Conservation (phyloP, 2,113 vertebrate genomes). For the Microtus richardsoni region DNA sequence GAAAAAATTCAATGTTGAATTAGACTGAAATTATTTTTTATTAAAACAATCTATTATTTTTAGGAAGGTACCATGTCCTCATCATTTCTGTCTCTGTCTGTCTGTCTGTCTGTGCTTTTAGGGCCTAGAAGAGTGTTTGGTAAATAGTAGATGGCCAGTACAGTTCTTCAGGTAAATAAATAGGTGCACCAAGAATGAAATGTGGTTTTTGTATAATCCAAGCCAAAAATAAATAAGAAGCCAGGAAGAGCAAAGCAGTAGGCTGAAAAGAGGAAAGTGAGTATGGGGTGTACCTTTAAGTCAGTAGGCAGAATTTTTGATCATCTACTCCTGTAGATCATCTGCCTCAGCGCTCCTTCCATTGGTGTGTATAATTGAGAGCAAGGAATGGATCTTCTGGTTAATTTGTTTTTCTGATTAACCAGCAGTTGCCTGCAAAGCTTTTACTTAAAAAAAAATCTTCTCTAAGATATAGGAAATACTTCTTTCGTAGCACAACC, state of each 20-base stretch:
- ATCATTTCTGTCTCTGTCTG: neutral
- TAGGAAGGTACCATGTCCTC: neutral
- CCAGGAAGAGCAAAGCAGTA: neutral
- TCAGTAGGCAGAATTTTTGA: constrained; percentile 57
- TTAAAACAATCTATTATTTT: constrained; percentile 40
- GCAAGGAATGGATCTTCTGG: constrained; percentile 62
- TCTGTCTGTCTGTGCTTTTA: neutral
- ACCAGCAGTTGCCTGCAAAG: constrained; percentile 58
- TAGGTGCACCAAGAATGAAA: neutral
- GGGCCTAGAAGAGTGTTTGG: neutral
- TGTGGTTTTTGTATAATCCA: neutral
- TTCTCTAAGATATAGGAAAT: neutral
- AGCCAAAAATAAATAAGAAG: constrained; percentile 1
- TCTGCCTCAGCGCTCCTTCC: constrained; percentile 64
- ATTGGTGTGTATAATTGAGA: constrained; percentile 73
- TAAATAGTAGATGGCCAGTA: neutral
- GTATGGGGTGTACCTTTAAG: neutral
- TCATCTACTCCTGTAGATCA: constrained; percentile 70
- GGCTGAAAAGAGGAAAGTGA: neutral
- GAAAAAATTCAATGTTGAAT: neutral
- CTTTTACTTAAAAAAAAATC: neutral
- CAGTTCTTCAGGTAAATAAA: constrained; percentile 38
- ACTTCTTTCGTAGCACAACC: constrained; percentile 15
- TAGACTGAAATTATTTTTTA: neutral
- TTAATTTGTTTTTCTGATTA: constrained; percentile 75